Conservation (phyloP, 2,113 vertebrate species). For the Limnothrissa miodon region DNA sequence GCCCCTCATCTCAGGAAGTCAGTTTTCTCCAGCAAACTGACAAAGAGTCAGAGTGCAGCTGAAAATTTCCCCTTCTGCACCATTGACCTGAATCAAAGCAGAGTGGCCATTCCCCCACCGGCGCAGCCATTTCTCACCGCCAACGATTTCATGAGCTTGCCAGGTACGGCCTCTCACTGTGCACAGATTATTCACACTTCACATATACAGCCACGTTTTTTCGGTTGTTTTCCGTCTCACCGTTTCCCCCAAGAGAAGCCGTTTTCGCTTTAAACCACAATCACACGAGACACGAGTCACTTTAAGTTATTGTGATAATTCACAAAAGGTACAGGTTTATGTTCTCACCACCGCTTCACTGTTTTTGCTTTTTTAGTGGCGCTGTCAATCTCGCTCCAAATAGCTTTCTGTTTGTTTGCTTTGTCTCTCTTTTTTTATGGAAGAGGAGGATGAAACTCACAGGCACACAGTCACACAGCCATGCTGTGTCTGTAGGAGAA, state of each 20-base stretch:
- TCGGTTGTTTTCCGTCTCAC: background rate
- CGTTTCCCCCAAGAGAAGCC: background rate
- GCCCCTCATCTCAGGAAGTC: slow-evolving; percentile 83
- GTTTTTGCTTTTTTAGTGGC: background rate
- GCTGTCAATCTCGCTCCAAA: background rate
- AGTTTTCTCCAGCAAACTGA: slow-evolving; percentile 90
- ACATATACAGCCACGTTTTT: slow-evolving; percentile 9
- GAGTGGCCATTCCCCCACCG: slow-evolving; percentile 85
- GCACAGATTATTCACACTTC: slow-evolving; percentile 62
- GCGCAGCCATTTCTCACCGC: slow-evolving; percentile 86
- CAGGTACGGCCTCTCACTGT: slow-evolving; percentile 75
- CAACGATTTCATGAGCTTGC: slow-evolving; percentile 89
- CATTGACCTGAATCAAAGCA: slow-evolving; percentile 94
- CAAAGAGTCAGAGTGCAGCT: slow-evolving; percentile 87
- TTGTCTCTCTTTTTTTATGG: background rate
- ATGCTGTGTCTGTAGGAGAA: background rate
- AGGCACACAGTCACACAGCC: background rate
- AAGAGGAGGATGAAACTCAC: background rate
- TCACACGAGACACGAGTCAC: background rate
- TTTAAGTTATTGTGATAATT: background rate
- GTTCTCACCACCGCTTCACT: background rate
- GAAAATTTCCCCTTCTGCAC: slow-evolving; percentile 96
- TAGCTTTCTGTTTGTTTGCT: background rate
- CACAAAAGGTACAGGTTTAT: slow-evolving; percentile 1
- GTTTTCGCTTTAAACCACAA: slow-evolving; percentile 8